phyloP scores from a whole-genome alignment of 2,113 vertebrate genomes.

The Microcebus griseorufus region DNA sequence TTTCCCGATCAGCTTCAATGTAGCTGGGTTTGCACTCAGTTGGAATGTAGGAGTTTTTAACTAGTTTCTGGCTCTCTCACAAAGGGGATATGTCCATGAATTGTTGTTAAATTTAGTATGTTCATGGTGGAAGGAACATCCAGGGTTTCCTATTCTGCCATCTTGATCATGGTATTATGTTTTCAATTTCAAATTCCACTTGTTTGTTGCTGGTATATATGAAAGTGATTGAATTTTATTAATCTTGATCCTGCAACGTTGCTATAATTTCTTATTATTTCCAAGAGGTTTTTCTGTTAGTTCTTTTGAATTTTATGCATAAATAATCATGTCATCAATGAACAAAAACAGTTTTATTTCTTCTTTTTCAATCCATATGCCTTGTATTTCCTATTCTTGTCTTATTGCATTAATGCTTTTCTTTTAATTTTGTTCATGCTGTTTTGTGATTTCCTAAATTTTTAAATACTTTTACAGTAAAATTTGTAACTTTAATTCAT shows the following conservation, averaged over 20 bases:
- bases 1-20: neutral
- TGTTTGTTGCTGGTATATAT: neutral
- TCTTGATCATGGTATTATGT: neutral
- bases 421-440: neutral
- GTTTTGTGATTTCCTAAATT: neutral
- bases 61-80: neutral
- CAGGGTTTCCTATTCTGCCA: neutral
- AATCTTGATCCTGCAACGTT: neutral
- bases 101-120: neutral
- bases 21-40: neutral
- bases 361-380: neutral
- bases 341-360: neutral
- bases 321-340: neutral
- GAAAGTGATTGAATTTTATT: neutral
- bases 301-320: neutral
- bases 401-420: neutral
- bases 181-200: neutral
- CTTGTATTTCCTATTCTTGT: neutral
- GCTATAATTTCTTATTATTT: neutral
- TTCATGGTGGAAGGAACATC: neutral
- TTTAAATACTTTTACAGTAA: neutral
- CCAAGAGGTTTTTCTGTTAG: neutral
- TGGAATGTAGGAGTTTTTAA: neutral
- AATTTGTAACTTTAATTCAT: slow-evolving; percentile 18
- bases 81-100: neutral